phyloP scores from a whole-genome alignment of 2,888 invertebrate species.

The Agrypnus murinus region DNA sequence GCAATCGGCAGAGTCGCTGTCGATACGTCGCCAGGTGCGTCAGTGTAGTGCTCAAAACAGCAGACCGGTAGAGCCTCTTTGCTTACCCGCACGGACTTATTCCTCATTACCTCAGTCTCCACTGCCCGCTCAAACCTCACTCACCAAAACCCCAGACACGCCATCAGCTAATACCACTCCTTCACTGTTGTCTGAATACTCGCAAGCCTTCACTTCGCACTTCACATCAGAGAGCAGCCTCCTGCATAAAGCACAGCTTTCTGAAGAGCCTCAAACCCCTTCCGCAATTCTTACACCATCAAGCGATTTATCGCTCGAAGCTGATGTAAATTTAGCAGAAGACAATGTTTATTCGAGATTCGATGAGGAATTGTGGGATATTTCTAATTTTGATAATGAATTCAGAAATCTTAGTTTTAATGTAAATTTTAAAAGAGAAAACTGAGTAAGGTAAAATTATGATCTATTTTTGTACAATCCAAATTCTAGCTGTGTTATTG shows the following conservation, averaged over 20 bases:
- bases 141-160: constrained; percentile 78
- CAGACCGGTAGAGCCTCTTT: constrained; percentile 60
- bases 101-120: constrained; percentile 50
- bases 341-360: constrained; percentile 66
- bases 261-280: constrained; percentile 71
- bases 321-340: constrained; percentile 62
- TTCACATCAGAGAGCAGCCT: constrained; percentile 66
- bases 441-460: constrained; percentile 29
- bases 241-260: constrained; percentile 57
- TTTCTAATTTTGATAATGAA: constrained; percentile 69
- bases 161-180: constrained; percentile 80
- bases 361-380: constrained; percentile 68
- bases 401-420: constrained; percentile 59
- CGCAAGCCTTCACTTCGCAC: constrained; percentile 67
- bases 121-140: constrained; percentile 65
- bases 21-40: constrained; percentile 72
- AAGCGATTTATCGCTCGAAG: constrained; percentile 67
- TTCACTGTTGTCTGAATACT: constrained; percentile 62
- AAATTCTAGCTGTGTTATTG: constrained; percentile 62
- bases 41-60: constrained; percentile 66
- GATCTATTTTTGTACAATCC: constrained; percentile 49
- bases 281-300: constrained; percentile 77
- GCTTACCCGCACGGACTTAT: constrained; percentile 48
- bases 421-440: constrained; percentile 40
- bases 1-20: constrained; percentile 78